These are phyloP conservation scores for Spicauda simplicius DNA, from an alignment of 2,888 invertebrate genomes.

Conservation along the genomic window DNA sequence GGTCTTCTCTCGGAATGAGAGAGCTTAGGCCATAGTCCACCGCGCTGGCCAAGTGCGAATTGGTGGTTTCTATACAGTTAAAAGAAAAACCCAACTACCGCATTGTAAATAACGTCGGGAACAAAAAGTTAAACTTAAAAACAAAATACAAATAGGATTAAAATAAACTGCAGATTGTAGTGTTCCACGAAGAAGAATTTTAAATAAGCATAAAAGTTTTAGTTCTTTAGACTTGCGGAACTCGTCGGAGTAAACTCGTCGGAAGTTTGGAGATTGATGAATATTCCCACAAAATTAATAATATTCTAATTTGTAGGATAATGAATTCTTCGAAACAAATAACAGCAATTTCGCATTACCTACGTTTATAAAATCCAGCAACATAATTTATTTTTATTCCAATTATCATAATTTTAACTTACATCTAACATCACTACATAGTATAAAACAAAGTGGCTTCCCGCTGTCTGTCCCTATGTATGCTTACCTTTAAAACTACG, in stretches of 20 bases:
- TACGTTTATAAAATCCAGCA: neutral
- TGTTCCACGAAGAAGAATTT: constrained; percentile 52
- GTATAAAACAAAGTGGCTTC: too few relatives aligned
- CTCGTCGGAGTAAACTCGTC: constrained; percentile 60
- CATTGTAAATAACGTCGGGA: constrained; percentile 5
- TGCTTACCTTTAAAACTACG: too few relatives aligned
- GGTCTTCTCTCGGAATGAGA: too few relatives aligned
- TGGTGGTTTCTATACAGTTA: too few relatives aligned
- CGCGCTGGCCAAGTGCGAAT: too few relatives aligned
- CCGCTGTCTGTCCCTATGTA: too few relatives aligned
- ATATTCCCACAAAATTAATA: constrained; percentile 48
- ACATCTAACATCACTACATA: too few relatives aligned
- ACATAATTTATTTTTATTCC: neutral
- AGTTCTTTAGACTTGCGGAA: constrained; percentile 55
- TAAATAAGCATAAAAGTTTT: constrained; percentile 65
- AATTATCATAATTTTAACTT: too few relatives aligned
- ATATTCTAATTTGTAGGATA: constrained; percentile 33
- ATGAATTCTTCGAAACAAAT: constrained; percentile 24
- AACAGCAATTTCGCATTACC: constrained; percentile 23
- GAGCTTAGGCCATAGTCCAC: too few relatives aligned
- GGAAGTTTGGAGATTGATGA: constrained; percentile 64
- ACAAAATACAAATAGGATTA: constrained; percentile 53
- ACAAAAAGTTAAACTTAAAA: constrained; percentile 27
- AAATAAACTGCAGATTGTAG: constrained; percentile 60
- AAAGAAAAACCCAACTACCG: neutral